A percentile compares a stretch with the other conserved stretches of the same genome.
Conservation (phyloP, 2,113 vertebrate genomes). For the Cervus canadensis region DNA sequence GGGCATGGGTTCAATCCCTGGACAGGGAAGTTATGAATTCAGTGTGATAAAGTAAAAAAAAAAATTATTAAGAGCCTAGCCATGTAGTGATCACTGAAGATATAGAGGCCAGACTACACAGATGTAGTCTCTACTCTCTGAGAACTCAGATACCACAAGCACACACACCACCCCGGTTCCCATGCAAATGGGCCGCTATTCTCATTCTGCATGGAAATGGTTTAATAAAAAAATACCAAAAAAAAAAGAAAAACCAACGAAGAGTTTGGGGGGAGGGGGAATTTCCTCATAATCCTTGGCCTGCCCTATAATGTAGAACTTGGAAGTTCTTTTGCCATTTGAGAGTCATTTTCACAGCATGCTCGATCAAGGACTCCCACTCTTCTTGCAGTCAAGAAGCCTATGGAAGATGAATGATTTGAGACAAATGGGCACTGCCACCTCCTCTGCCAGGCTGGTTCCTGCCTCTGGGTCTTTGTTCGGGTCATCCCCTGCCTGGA, state of each 20-base stretch:
- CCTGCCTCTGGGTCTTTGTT: not conserved
- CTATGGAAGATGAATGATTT: not conserved
- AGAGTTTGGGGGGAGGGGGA: not conserved
- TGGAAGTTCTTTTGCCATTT: not conserved
- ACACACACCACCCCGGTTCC: not conserved
- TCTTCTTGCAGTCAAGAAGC: not conserved
- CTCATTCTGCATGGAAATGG: too few species aligned
- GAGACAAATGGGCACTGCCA: not conserved
- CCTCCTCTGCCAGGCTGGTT: not conserved
- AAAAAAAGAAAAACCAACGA: not conserved
- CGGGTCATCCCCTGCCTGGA: not conserved
- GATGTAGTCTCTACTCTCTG: not conserved
- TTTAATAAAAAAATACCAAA: not conserved
- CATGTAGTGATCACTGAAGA: not conserved
- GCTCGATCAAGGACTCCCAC: rapidly evolving
- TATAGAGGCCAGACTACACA: not conserved
- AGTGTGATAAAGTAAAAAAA: not conserved
- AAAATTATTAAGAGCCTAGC: not conserved
- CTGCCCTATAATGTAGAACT: not conserved
- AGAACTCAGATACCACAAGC: not conserved
- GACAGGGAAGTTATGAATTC: not conserved
- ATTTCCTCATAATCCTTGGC: not conserved
- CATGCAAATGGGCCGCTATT: not conserved
- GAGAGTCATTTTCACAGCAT: not conserved
- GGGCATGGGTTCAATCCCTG: not conserved